phyloP scores from a whole-genome alignment of 2,113 vertebrate species.

The Epinephelus fuscoguttatus region DNA sequence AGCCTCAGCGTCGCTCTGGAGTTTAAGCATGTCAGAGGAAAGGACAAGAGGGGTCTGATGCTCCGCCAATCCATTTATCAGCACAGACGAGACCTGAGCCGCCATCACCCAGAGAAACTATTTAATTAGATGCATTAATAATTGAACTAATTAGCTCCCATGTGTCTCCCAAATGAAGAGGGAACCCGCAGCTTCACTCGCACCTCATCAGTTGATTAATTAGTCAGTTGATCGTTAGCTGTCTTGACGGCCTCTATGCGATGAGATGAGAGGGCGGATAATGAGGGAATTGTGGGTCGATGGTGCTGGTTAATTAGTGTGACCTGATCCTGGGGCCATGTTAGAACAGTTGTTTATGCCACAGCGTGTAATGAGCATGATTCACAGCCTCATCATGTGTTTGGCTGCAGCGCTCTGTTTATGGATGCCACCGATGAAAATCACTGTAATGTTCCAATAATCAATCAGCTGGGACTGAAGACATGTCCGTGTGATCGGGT shows the following conservation, averaged over 20 bases:
- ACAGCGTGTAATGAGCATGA: conserved; percentile 77
- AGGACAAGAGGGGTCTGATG: conserved; percentile 59
- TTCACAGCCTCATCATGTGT: conserved; percentile 68
- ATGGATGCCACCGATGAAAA: conserved; percentile 81
- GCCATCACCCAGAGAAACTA: conserved; percentile 73
- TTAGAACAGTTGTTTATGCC: conserved; percentile 76
- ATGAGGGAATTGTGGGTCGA: conserved; percentile 78
- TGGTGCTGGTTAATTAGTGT: conserved; percentile 82
- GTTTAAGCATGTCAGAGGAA: conserved; percentile 63
- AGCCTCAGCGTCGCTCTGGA: conserved; percentile 29
- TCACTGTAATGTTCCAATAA: conserved; percentile 64
- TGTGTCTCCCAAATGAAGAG: conserved; percentile 72
- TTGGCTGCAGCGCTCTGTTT: conserved; percentile 81
- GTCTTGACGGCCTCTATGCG: conserved; percentile 74
- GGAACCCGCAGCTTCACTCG: conserved; percentile 69
- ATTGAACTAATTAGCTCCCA: conserved; percentile 83
- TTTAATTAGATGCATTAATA: conserved; percentile 83
- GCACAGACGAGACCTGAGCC: conserved; percentile 53
- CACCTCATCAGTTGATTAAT: conserved; percentile 81
- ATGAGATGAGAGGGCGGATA: conserved; percentile 79
- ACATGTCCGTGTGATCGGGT: conserved; percentile 39
- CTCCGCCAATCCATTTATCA: conserved; percentile 58
- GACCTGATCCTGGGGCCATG: conserved; percentile 79
- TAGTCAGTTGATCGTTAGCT: conserved; percentile 80
- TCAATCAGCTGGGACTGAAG: conserved; percentile 54